Base-by-base conservation (phyloP, 2,113 vertebrate species). In the Stegastes partitus region DNA sequence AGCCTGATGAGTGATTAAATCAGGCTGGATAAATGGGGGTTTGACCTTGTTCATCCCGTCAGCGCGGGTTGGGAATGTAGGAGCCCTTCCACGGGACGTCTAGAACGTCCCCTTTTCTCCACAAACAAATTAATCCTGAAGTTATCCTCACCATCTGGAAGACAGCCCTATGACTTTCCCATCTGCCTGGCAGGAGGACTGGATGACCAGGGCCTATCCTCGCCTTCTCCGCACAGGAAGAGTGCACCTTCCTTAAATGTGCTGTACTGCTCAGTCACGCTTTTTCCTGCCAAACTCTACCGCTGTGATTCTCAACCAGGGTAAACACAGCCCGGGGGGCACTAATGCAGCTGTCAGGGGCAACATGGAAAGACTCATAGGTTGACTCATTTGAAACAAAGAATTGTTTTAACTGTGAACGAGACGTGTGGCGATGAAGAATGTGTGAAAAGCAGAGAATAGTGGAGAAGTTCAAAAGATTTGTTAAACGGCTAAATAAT, bases 131-230 rank as follows among this genome's bases (percentile, higher is more conserved):
- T 50, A 79, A 82, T 89, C 77, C 39, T 85, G 58, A 84, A 71
- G 73, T 74, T 77, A 87, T 87, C 65, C 59, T 73, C 63, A 62
- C 39, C 31, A 63, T 77, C 72, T 90, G 85, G 70, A 84, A 53
- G 28, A 77, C n/a, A 15, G 72, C 77, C 39, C 71, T 77, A 92
- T 90, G 82, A 84, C 66, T 93, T 93, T 90, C 65, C 85, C 90
- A 92, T 89, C 64, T 91, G 92, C 74, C 68, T 63, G 37, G 34
- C 70, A 82, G 79, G 71, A 87, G 81, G 49, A 26, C 74, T 49
- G 3, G 18, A 75, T 51, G 59, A 68, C 49, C 79, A 69, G 37
- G 55, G 34, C 39, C 68, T 70, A 16, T 87, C 59, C 68, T 85
- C 53, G 37, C 59, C 64, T 44, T 54, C 73, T 62, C 59, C 68